Percentiles rank a stretch among this genome's conserved stretches.
Evolutionary conservation across 2,888 invertebrate species (phyloP).

Genomic region (Hoplodrina ambigua): DNA sequence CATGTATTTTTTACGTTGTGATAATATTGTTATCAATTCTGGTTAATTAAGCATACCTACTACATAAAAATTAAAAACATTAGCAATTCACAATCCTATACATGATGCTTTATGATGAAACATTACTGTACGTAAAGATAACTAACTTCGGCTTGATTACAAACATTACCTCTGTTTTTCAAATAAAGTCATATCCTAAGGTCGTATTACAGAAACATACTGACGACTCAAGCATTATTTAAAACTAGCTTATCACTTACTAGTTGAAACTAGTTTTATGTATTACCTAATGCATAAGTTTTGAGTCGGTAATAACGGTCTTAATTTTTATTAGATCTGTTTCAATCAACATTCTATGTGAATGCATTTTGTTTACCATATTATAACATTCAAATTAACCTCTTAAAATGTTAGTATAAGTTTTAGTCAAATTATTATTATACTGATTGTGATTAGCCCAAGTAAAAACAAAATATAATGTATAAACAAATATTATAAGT

Average conservation of each 20-base stretch:
- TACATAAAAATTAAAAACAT: slow-evolving; percentile 20
- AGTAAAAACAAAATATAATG: slow-evolving; percentile 3
- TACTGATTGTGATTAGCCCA: slow-evolving; percentile 1
- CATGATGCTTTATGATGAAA: slow-evolving; percentile 13
- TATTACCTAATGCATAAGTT: not conserved
- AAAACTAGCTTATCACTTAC: not conserved
- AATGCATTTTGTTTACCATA: not conserved
- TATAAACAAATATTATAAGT: not conserved
- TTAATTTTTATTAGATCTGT: slow-evolving; percentile 15
- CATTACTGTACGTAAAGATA: slow-evolving; percentile 6
- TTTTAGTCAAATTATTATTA: slow-evolving; percentile 9
- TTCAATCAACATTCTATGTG: slow-evolving; percentile 4
- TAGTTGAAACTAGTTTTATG: not conserved
- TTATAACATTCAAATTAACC: slow-evolving; percentile 9
- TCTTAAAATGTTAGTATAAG: slow-evolving; percentile 9
- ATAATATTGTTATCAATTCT: slow-evolving; percentile 55
- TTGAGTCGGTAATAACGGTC: not conserved
- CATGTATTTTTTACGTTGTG: slow-evolving; percentile 48
- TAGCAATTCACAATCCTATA: slow-evolving; percentile 13
- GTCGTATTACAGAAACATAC: not conserved
- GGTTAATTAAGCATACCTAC: slow-evolving; percentile 29
- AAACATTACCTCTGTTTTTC: slow-evolving; percentile 11
- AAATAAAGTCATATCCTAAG: slow-evolving; percentile 9
- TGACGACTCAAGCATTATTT: not conserved
- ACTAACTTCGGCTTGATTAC: not conserved